Conservation (phyloP, 2,113 vertebrate species). For the Sialia sialis region DNA sequence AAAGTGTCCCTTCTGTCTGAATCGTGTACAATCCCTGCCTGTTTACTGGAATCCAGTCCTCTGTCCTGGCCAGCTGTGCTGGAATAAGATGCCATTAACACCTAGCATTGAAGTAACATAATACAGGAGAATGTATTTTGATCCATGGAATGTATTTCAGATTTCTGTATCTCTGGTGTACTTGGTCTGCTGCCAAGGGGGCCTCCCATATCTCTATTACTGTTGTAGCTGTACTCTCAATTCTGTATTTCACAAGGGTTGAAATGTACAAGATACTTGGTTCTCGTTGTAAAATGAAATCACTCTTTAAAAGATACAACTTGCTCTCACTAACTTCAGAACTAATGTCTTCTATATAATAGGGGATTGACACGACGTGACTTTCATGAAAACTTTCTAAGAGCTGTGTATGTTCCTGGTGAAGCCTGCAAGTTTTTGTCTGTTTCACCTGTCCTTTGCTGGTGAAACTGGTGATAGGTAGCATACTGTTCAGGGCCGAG, state of each 20-base stretch:
- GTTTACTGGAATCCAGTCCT: neutral
- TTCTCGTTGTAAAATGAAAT: neutral
- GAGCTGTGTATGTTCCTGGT: neutral
- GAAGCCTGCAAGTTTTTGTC: neutral
- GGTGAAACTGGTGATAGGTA: neutral
- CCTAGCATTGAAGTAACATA: neutral
- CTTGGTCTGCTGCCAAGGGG: neutral
- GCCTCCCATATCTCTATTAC: neutral
- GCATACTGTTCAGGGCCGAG: neutral
- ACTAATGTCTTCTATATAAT: neutral
- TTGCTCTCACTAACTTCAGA: neutral
- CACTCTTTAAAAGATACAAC: neutral
- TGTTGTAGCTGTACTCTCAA: neutral
- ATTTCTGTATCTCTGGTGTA: neutral
- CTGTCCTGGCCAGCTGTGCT: neutral
- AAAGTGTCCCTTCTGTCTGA: neutral
- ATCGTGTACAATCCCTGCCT: neutral
- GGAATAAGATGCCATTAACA: neutral
- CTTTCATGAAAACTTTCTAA: neutral
- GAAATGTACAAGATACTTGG: neutral
- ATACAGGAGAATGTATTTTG: neutral
- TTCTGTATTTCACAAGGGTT: neutral
- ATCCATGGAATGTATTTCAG: neutral
- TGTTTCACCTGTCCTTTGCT: neutral
- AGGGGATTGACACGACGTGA: neutral